phyloP scores from a whole-genome alignment of 2,888 invertebrate species.

The Polydrusus cervinus region DNA sequence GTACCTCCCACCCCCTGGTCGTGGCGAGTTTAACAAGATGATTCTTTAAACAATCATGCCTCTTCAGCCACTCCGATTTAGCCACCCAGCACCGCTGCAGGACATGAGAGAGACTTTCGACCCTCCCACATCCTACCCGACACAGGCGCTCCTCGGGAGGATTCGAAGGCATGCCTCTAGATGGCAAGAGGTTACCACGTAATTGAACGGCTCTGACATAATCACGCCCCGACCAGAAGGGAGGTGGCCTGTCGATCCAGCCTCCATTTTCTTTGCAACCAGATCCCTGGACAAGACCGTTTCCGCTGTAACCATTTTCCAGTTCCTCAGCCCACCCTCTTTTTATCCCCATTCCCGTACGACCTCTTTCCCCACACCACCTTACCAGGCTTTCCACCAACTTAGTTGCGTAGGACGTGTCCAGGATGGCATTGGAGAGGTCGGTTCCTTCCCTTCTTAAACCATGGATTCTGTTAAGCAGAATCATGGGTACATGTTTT shows the following conservation, averaged over 20 bases:
- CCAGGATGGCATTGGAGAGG: background rate
- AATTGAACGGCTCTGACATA: constrained; percentile 60
- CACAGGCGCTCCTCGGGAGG: constrained; percentile 53
- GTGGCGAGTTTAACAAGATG: background rate
- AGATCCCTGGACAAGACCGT: constrained; percentile 37
- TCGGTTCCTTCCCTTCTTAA: background rate
- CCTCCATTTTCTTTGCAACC: background rate
- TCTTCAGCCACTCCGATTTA: background rate
- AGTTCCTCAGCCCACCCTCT: constrained; percentile 40
- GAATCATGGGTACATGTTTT: constrained; percentile 31
- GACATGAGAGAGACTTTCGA: constrained; percentile 49
- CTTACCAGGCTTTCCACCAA: background rate
- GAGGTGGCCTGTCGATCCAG: constrained; percentile 57
- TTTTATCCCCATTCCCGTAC: background rate
- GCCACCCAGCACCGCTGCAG: constrained; percentile 32
- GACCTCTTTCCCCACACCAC: background rate
- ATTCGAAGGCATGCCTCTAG: constrained; percentile 61
- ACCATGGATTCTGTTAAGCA: background rate
- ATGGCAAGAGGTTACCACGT: constrained; percentile 60
- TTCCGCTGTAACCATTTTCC: constrained; percentile 50
- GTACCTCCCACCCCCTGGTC: background rate
- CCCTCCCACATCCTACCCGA: constrained; percentile 56
- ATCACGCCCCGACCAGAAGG: constrained; percentile 58
- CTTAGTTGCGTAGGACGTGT: too few species aligned
- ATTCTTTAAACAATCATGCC: too few species aligned